Conservation (phyloP, 2,113 vertebrate species). For the Lathamus discolor region DNA sequence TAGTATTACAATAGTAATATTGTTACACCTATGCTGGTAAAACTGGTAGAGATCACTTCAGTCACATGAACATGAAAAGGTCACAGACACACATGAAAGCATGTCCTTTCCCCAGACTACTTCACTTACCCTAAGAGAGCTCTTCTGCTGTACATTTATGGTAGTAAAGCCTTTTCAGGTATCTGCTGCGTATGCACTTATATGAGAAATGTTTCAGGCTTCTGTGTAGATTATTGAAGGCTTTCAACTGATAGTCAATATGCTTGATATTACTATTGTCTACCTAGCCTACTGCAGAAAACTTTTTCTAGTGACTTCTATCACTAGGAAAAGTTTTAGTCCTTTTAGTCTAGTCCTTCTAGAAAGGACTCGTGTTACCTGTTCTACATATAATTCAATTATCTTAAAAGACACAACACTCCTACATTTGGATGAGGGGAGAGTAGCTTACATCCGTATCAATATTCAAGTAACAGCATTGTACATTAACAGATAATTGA, state of each 20-base stretch:
- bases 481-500: neutral
- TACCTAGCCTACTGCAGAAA: neutral
- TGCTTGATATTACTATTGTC: neutral
- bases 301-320: neutral
- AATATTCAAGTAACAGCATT: neutral
- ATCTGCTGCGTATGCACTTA: neutral
- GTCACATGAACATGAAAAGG: neutral
- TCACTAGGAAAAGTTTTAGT: neutral
- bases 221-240: neutral
- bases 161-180: neutral
- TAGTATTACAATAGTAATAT: neutral
- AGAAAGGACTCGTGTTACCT: neutral
- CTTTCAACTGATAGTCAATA: neutral
- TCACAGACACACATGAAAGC: neutral
- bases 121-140: neutral
- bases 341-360: neutral
- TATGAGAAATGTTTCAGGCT: neutral
- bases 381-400: neutral
- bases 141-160: neutral
- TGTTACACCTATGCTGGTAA: neutral
- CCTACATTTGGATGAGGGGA: neutral
- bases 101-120: neutral
- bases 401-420: neutral
- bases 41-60: neutral
- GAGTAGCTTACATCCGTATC: neutral